Evolutionary conservation across 2,113 vertebrate species (phyloP).

Genomic region (Myiopsitta monachus): DNA sequence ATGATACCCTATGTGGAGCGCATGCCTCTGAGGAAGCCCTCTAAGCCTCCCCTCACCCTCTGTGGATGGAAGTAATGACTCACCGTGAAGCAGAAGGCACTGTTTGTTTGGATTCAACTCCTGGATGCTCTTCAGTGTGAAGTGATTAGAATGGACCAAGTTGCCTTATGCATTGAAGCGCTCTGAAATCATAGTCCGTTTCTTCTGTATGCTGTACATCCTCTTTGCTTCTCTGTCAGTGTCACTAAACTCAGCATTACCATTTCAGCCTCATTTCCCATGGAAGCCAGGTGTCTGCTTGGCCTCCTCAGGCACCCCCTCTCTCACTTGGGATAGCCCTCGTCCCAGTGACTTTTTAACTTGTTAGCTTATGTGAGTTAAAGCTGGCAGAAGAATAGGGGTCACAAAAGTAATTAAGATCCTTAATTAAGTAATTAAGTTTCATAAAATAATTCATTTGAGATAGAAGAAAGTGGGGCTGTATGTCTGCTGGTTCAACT

Average conservation of each 20-base stretch:
- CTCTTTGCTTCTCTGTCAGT: neutral
- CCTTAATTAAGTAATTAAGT: conserved; percentile 23
- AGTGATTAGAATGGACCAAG: neutral
- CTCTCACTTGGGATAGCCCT: neutral
- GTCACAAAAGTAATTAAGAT: conserved; percentile 52
- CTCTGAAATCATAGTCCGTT: neutral
- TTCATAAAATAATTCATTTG: neutral
- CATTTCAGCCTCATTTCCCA: neutral
- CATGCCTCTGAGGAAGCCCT: conserved; percentile 21
- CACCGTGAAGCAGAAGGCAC: neutral
- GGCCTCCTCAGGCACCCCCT: neutral
- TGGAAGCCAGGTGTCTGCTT: neutral
- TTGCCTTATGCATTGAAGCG: neutral
- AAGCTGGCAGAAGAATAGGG: conserved; percentile 2
- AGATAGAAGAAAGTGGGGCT: neutral
- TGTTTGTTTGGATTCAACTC: neutral
- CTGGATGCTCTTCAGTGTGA: neutral
- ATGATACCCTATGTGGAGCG: neutral
- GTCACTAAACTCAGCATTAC: rapidly evolving
- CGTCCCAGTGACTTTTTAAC: neutral
- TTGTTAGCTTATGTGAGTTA: neutral
- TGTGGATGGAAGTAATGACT: conserved; percentile 36
- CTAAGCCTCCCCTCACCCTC: neutral
- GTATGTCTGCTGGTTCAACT: neutral
- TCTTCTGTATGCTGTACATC: neutral